These are phyloP conservation scores for Eutrigla gurnardus DNA, from an alignment of 2,797 vertebrate genomes.

Conservation along the genomic window DNA sequence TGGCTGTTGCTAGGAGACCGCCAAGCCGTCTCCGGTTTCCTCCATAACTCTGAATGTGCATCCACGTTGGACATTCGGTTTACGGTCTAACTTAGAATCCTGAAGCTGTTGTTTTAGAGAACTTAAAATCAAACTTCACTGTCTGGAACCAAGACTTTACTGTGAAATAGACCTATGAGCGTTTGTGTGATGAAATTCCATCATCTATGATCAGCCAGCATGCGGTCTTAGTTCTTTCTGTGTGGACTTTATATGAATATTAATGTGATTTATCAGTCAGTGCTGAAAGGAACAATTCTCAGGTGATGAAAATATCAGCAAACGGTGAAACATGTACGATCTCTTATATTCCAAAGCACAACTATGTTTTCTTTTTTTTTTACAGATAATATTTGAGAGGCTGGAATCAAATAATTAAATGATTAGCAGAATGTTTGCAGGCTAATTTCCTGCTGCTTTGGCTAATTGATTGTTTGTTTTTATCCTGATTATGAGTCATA, in stretches of 20 bases:
- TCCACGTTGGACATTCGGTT: constrained; percentile 8
- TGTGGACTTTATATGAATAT: background rate
- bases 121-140: background rate
- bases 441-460: too few relatives aligned
- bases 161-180: background rate
- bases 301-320: too few relatives aligned
- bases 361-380: too few relatives aligned
- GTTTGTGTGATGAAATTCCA: background rate
- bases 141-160: background rate
- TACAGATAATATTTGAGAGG: background rate
- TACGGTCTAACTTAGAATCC: background rate
- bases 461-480: too few relatives aligned
- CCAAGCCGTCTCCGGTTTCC: constrained; percentile 67
- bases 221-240: background rate
- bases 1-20: constrained; percentile 81
- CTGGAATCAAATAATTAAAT: background rate
- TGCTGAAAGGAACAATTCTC: too few relatives aligned
- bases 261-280: too few relatives aligned
- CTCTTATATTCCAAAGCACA: too few relatives aligned
- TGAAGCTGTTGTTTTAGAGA: background rate
- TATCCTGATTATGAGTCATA: too few relatives aligned
- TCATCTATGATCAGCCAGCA: background rate
- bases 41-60: constrained; percentile 29
- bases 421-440: too few relatives aligned
- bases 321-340: too few relatives aligned